Base-by-base conservation (phyloP, 1,140 invertebrate species). In the Magallana angulata region DNA sequence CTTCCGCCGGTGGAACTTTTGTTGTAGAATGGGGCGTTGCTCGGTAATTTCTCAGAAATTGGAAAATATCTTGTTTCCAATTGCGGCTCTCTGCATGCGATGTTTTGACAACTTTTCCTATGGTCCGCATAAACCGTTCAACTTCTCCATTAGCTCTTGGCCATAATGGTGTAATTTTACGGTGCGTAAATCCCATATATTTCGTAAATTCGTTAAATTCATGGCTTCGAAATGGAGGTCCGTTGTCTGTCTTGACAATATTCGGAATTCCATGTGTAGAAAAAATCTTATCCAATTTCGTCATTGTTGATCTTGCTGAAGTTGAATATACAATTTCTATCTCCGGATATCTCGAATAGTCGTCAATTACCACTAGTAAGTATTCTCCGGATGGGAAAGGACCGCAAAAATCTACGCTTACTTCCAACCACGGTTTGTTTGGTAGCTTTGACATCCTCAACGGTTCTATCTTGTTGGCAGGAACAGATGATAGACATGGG, bases 391-490 rank as follows among this genome's bases (percentile, higher is more conserved):
- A 87, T 18, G 88, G 57, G 71, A 91, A 90, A 30, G 91, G 90
- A 58, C 92, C 93, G 36, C 86, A 85, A 86, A 93, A 93, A 82
- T 94, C 93, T 18, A 92, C 89, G 82, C 84, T 12, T 93, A 24
- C 9, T 88, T 90, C 36, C 85, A 16, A 85, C 36, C 91, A 89
- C n/a, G 58, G 87, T 36, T 30, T 57, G 18, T 56, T 9, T 56
- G 85, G 87, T 60, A 88, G n/a, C 57, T 68, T 6, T 14, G 84
- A 85, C 89, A 89, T 89, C 68, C 36, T 24, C 16, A 92, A 60
- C 30, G 93, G 93, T 91, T 93, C 91, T 30, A 83, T 18, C 14
- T 84, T 87, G 7, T 85, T 85, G 59, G 82, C 58, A 48, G 82
- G 48, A 12, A 81, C 82, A 16, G 87, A 58, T 11, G 90, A 84